Percentiles rank a stretch among this genome's conserved stretches.
phyloP scores from a whole-genome alignment of 2,888 invertebrate species.

The Caenorhabditis afra region DNA sequence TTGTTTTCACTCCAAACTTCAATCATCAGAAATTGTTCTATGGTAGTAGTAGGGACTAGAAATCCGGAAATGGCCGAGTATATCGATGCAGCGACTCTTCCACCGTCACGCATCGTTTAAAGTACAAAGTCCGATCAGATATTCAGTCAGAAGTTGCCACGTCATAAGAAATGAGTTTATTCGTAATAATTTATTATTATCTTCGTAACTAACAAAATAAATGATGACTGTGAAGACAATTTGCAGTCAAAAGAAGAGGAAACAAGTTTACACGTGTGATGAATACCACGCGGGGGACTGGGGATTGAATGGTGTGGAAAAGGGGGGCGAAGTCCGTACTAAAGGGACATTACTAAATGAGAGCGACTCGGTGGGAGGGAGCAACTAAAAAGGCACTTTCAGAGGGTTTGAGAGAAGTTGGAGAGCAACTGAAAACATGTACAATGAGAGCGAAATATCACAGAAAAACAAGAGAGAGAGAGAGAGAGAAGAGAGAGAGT shows the following conservation, averaged over 20 bases:
- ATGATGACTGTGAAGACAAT: not conserved
- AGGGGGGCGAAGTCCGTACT: constrained; percentile 5
- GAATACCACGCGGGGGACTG: constrained; percentile 62
- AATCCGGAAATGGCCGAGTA: too few species aligned
- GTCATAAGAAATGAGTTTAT: not conserved
- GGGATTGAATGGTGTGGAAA: constrained; percentile 23
- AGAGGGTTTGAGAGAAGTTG: constrained; percentile 21
- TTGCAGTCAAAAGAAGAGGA: not conserved
- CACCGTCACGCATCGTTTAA: too few species aligned
- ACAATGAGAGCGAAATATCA: constrained; percentile 30
- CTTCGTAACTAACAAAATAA: constrained; percentile 4
- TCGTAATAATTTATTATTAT: constrained; percentile 24
- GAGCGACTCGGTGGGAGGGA: not conserved
- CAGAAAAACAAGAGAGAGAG: constrained; percentile 12
- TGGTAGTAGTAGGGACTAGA: too few species aligned
- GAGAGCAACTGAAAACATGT: constrained; percentile 42
- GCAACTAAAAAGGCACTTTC: constrained; percentile 24
- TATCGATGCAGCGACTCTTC: too few species aligned
- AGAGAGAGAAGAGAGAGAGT: too few species aligned
- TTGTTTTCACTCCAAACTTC: too few species aligned
- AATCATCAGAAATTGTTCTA: too few species aligned
- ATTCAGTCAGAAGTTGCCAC: too few species aligned
- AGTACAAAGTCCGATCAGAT: too few species aligned
- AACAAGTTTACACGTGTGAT: constrained; percentile 58
- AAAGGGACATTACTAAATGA: constrained; percentile 4